A percentile compares a stretch with the other conserved stretches of the same genome.
Evolutionary conservation across 2,113 vertebrate genomes (phyloP).

Genomic region (Albula glossodonta): DNA sequence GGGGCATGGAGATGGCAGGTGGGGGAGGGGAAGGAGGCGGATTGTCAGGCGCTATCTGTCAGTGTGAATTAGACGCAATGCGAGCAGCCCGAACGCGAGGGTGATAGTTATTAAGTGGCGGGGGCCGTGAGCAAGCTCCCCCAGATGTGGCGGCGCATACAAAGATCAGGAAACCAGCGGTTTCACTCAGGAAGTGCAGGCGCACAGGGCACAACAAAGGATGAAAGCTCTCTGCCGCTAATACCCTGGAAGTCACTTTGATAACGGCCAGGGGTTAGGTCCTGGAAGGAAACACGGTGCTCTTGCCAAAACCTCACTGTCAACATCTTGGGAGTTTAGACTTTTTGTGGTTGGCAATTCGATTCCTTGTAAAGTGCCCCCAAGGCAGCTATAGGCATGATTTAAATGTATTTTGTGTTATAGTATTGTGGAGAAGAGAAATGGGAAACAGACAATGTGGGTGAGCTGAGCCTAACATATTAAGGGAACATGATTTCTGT

Average conservation of each 20-base stretch:
- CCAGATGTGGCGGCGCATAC: conserved; percentile 89
- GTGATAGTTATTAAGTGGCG: conserved; percentile 92
- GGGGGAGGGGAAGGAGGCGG: conserved; percentile 94
- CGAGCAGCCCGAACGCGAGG: conserved; percentile 86
- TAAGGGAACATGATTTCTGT: not conserved
- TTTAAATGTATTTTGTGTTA: not conserved
- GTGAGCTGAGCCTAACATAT: not conserved
- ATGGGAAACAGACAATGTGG: not conserved
- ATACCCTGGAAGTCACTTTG: conserved; percentile 98
- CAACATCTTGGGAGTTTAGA: conserved; percentile 66
- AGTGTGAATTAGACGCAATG: conserved; percentile 89
- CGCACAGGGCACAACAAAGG: conserved; percentile 86
- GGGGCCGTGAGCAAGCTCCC: conserved; percentile 84
- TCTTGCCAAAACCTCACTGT: conserved; percentile 72
- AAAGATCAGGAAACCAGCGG: conserved; percentile 93
- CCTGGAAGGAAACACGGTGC: conserved; percentile 79
- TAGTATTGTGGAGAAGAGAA: not conserved
- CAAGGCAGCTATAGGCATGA: not conserved
- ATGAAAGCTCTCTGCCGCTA: conserved; percentile 85
- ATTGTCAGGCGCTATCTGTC: conserved; percentile 92
- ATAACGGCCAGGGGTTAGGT: conserved; percentile 88
- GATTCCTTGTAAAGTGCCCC: not conserved
- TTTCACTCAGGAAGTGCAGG: conserved; percentile 88
- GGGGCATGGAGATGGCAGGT: conserved; percentile 83
- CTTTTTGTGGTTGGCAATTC: not conserved